Evolutionary conservation across 2,888 invertebrate genomes (phyloP).

Genomic region (Sinotaia quadrata): DNA sequence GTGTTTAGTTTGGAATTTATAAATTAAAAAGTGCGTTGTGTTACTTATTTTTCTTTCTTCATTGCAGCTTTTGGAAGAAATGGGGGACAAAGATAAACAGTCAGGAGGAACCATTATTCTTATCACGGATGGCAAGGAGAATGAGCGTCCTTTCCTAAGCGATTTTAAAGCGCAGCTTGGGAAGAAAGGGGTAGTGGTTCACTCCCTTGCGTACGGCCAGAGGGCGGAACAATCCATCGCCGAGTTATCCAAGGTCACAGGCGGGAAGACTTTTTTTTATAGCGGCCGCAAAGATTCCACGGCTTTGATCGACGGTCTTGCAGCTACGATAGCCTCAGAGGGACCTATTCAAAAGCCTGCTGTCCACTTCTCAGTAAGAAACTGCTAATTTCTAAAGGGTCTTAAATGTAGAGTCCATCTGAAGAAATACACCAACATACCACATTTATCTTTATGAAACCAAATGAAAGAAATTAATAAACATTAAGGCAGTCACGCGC

Average conservation of each 20-base stretch:
- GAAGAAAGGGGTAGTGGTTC: constrained; percentile 36
- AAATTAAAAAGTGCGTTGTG: too few species aligned
- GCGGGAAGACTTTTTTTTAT: constrained; percentile 44
- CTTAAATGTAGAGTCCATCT: too few species aligned
- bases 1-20: too few species aligned
- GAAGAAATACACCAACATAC: too few species aligned
- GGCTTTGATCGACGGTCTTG: constrained; percentile 41
- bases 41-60: not conserved
- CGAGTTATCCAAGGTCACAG: constrained; percentile 38
- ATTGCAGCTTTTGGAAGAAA: constrained; percentile 6
- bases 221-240: constrained; percentile 40
- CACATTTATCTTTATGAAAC: too few species aligned
- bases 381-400: too few species aligned
- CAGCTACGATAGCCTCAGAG: constrained; percentile 32
- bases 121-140: constrained; percentile 48
- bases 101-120: constrained; percentile 41
- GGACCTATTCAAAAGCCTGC: not conserved
- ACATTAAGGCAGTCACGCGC: too few species aligned
- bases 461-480: too few species aligned
- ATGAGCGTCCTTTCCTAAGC: constrained; percentile 35
- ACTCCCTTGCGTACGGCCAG: constrained; percentile 41
- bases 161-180: constrained; percentile 27
- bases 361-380: constrained; percentile 26
- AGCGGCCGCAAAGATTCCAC: constrained; percentile 42
- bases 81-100: constrained; percentile 16